Evolutionary conservation across 2,797 vertebrate genomes (phyloP).

Genomic region (Oreochromis mossambicus): DNA sequence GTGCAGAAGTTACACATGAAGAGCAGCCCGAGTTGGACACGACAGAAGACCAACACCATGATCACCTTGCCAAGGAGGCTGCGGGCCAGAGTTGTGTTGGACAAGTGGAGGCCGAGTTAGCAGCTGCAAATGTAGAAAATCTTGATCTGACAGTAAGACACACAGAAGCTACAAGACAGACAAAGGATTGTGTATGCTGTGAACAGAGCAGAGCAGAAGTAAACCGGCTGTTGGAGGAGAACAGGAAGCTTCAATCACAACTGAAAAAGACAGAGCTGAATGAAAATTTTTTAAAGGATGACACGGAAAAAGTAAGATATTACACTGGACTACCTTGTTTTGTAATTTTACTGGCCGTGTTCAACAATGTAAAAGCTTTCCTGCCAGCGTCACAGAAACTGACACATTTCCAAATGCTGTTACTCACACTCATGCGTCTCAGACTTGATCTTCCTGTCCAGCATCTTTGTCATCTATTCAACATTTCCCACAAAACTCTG

Average conservation of each 20-base stretch:
- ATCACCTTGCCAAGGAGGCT: not conserved
- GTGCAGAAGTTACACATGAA: not conserved
- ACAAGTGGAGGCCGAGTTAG: not conserved
- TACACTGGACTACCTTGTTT: not conserved
- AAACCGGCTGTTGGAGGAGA: not conserved
- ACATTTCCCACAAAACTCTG: not conserved
- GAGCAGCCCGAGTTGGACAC: not conserved
- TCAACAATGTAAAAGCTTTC: not conserved
- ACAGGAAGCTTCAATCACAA: not conserved
- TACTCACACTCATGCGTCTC: not conserved
- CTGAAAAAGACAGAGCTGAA: not conserved
- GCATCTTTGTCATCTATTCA: not conserved
- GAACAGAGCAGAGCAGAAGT: not conserved
- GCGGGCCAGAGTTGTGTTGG: not conserved
- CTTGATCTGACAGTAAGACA: not conserved
- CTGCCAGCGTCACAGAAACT: not conserved
- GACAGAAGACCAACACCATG: not conserved
- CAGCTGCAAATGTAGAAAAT: not conserved
- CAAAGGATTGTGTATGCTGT: not conserved
- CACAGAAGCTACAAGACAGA: not conserved
- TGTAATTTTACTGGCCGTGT: not conserved
- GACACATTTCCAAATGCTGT: not conserved
- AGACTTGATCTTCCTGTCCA: not conserved
- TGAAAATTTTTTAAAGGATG: not conserved
- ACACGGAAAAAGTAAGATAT: not conserved